phyloP scores from a whole-genome alignment of 2,888 invertebrate genomes.

The Amiota minor region DNA sequence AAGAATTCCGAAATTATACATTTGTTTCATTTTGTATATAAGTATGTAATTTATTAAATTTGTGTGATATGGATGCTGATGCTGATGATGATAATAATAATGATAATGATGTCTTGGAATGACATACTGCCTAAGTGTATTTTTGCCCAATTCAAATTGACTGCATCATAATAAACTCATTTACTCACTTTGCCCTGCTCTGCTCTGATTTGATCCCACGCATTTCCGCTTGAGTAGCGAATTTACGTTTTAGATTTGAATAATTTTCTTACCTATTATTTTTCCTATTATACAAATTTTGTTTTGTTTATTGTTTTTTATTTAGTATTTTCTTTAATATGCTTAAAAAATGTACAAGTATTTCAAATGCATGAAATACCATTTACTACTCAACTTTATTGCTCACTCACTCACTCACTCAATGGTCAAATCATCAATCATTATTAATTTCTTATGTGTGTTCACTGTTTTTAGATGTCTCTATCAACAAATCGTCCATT shows the following conservation, averaged over 20 bases:
- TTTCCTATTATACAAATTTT: not conserved
- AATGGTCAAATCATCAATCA: not conserved
- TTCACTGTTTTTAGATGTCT: conserved; percentile 67
- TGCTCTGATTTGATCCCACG: conserved; percentile 49
- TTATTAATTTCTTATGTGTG: conserved; percentile 25
- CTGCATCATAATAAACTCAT: not conserved
- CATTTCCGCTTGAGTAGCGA: conserved; percentile 52
- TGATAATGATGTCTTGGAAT: not conserved
- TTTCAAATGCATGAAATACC: not conserved
- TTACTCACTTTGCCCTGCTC: conserved; percentile 20
- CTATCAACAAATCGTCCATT: conserved; percentile 78
- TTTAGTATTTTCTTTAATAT: conserved; percentile 21
- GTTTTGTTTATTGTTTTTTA: conserved; percentile 30
- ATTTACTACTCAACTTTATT: not conserved
- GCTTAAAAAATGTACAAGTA: not conserved
- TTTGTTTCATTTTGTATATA: not conserved
- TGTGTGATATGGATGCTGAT: too few relatives aligned
- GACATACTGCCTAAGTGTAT: conserved; percentile 21
- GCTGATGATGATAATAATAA: too few relatives aligned
- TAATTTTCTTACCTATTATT: not conserved
- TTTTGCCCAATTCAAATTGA: conserved; percentile 31
- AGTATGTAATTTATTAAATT: not conserved
- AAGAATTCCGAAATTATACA: not conserved
- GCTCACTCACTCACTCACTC: too few relatives aligned
- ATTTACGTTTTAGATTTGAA: conserved; percentile 50